Base-by-base conservation (phyloP, 1,140 invertebrate genomes). In the Manduca sexta region DNA sequence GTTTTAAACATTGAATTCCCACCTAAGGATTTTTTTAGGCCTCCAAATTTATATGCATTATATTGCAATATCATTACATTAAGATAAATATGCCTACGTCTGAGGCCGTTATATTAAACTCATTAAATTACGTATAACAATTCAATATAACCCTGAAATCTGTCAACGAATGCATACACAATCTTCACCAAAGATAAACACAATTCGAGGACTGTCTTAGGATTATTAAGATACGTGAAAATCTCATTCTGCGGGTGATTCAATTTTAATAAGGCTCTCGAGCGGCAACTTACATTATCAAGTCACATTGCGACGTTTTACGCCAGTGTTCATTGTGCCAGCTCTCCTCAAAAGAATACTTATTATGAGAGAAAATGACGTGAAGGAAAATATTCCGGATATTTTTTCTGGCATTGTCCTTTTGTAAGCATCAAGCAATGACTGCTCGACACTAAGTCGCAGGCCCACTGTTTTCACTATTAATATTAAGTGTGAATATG, bases 231-330 rank as follows among this genome's bases (percentile, higher is more conserved):
- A 63, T 60, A 60, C 55, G 46, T 56, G 55, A 56, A 41, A 15
- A 53, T 64, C 48, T 54, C 53, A 52, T 52, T 69, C 55, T 45
- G 51, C 58, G 45, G 53, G 51, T 53, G 56, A 60, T 69, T 65
- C 60, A 61, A 57, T 61, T 69, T 66, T 69, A 69, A 61, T 69
- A 66, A 66, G 57, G 60, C 49, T 35, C 49, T 63, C 44, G 54
- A 59, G 55, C 51, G 55, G 44, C 55, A 60, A 60, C 55, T 66
- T 57, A 59, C 49, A 65, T 63, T 63, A 64, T 64, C 64, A 64
- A 56, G 51, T 60, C 51, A 49, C 63, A 60, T 61, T 47, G 43
- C 40, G 60, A 56, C 52, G 52, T 44, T 55, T 62, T 55, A 54
- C 54, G 40, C 34, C 38, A 58, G 45, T 52, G 38, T 53, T 67